Evolutionary conservation across 2,797 vertebrate species (phyloP), one percentile per base, ranked within the genome.

Genomic region (Dermochelys coriacea): DNA sequence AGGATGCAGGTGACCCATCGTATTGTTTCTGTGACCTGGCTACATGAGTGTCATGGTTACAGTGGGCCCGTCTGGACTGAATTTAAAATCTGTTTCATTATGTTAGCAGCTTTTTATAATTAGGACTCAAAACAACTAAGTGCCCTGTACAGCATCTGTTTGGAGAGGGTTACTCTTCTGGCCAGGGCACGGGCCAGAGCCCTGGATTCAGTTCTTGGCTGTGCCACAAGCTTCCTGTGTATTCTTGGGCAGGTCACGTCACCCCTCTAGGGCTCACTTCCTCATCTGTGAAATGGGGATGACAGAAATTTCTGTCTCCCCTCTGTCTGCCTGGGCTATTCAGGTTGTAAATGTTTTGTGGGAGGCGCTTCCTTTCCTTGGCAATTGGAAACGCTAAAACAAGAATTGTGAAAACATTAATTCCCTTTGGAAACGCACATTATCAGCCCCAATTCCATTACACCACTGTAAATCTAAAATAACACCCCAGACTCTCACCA

Each of bases 261-360:
- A 34, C 16, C 34, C 19, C n/a, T 37, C 64, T 68, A 9, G 19
- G n/a, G n/a, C 19, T 68, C 64, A 16, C 19, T 37, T n/a, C 34
- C 61, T n/a, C 16, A 64, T 3, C 31, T 18, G 61, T 18, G 59
- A 61, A 34, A 61, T 61, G 59, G 59, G 31, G 31, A 31, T 59
- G 59, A 6, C 59, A 34, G 8, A 18, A 6, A 64, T n/a, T n/a
- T 61, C 59, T n/a, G 34, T 34, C 34, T 5, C 61, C 57, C 29
- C 57, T 59, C 57, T 7, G 8, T 23, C 37, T 45, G 23, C 8
- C 21, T 7, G 41, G 41, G 37, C 41, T 37, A 25, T 12, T 23
- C n/a, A 45, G 45, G 4, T 23, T 14, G 27, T 8, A 2, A 16
- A 2, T 25, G 45, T 8, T 49, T 49, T 45, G 25, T 1, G 14